Evolutionary conservation across 2,888 invertebrate genomes (phyloP).

Genomic region (Dinocampus coccinellae): DNA sequence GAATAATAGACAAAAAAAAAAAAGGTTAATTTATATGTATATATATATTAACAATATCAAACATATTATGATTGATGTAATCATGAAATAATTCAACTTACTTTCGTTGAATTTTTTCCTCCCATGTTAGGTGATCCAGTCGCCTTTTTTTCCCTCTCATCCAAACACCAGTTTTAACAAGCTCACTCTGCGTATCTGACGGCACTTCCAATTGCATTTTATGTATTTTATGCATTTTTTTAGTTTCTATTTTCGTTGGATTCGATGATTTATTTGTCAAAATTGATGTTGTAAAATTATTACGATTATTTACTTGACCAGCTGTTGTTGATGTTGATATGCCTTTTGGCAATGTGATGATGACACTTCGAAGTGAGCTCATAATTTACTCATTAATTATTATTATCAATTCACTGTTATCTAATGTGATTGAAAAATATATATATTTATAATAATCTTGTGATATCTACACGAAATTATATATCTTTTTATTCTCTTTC

Average conservation of each 20-base stretch:
- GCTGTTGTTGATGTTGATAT: conserved; percentile 48
- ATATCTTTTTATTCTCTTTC: not conserved
- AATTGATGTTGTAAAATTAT: conserved; percentile 56
- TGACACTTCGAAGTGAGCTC: conserved; percentile 62
- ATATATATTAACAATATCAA: not conserved
- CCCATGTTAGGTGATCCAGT: conserved; percentile 86
- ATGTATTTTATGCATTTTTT: conserved; percentile 38
- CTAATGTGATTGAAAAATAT: not conserved
- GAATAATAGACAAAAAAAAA: conserved; percentile 36
- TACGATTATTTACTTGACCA: conserved; percentile 48
- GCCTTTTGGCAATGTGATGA: conserved; percentile 64
- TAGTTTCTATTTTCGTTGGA: conserved; percentile 32
- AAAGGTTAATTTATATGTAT: not conserved
- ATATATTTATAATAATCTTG: not conserved
- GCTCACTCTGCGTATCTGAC: conserved; percentile 42
- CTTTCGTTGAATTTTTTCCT: conserved; percentile 90
- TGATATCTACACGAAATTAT: not conserved
- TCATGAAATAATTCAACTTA: conserved; percentile 70
- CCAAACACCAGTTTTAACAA: conserved; percentile 55
- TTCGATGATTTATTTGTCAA: conserved; percentile 39
- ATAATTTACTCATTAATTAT: conserved; percentile 54
- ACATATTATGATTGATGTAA: conserved; percentile 9
- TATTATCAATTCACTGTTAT: not conserved
- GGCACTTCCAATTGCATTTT: conserved; percentile 44
- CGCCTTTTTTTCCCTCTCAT: conserved; percentile 77